These are phyloP conservation scores for Andrena trimmerana DNA, from an alignment of 2,888 invertebrate species.

Conservation along the genomic window DNA sequence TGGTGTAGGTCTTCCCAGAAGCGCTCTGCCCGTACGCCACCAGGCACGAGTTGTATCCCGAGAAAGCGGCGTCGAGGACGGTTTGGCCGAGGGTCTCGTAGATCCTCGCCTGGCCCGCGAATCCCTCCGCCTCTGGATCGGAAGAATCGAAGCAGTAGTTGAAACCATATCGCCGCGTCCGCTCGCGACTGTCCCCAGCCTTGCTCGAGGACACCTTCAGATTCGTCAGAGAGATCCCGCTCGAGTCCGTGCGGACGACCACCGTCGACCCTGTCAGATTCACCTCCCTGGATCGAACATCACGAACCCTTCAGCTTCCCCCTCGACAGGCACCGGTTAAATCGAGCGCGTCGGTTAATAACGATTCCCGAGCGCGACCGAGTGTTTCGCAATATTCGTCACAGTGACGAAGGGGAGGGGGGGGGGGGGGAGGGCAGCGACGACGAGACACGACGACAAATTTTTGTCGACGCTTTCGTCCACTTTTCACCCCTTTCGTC, in stretches of 20 bases:
- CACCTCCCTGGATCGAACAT: slow-evolving; percentile 70
- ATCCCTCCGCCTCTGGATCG: slow-evolving; percentile 85
- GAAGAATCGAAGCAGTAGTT: slow-evolving; percentile 89
- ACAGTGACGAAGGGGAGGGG: neutral
- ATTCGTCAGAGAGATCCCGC: slow-evolving; percentile 77
- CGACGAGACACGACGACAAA: neutral
- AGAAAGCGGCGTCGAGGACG: slow-evolving; percentile 88
- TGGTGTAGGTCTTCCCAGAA: slow-evolving; percentile 92
- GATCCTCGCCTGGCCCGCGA: slow-evolving; percentile 88
- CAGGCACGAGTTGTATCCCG: slow-evolving; percentile 89
- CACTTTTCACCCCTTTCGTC: slow-evolving; percentile 3
- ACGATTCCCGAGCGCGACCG: neutral
- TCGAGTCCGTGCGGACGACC: slow-evolving; percentile 75
- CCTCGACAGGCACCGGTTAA: neutral
- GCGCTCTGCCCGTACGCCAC: slow-evolving; percentile 92
- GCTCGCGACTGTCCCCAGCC: slow-evolving; percentile 89
- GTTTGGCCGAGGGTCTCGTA: slow-evolving; percentile 89
- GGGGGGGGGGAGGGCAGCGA: no score
- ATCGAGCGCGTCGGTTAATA: neutral
- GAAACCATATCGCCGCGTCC: slow-evolving; percentile 88
- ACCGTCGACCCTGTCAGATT: slow-evolving; percentile 77
- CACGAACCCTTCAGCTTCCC: neutral
- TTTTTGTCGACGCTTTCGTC: slow-evolving; percentile 5
- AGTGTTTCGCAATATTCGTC: neutral
- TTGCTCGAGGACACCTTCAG: slow-evolving; percentile 88